Evolutionary conservation across 2,888 invertebrate genomes (phyloP), one percentile per base, ranked within the genome.

Genomic region (Aleiodes alternator): DNA sequence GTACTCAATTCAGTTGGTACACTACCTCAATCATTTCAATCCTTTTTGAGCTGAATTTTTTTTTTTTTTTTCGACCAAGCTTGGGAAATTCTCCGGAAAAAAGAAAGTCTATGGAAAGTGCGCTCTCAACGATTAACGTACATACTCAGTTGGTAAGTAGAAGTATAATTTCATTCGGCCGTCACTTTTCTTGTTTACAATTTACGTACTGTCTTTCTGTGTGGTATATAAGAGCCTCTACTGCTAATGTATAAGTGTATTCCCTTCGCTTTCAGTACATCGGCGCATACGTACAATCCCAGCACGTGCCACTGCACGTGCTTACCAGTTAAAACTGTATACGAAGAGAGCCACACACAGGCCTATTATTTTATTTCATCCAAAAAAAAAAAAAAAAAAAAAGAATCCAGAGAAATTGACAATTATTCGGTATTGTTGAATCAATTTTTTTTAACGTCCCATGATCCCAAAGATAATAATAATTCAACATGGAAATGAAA

Each of bases 101-200:
- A 38, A n/a, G 61, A 61, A 56, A 56, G 69, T 57, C 69, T 50
- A 64, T 31, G 64, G 23, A 69, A 59, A 53, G 56, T 68, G 51
- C 14, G 34, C 53, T 66, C 55, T 51, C 8, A 38, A 8, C 38
- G 69, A 38, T 69, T 53, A 51, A 53, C 55, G 8, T 29, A 53
- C 55, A 4, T 29, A 12, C 69, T 69, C 69, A 34, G 55, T 55
- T 31, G 69, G 31, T 69, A 69, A 69, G 16, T 9, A 43, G 43
- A 43, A 16, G 38, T n/a, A 64, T 23, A 43, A 76, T 71, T 72
- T 76, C 66, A 76, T 76, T 73, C 68, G 75, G 66, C 76, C 72
- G 59, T 57, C 73, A 78, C 31, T 76, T 78, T 78, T 78, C 76
- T 76, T 69, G 76, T 73, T 78, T 73, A 73, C 76, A 70, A 71